Base-by-base conservation (phyloP, 2,113 vertebrate genomes). In the Scomber colias region DNA sequence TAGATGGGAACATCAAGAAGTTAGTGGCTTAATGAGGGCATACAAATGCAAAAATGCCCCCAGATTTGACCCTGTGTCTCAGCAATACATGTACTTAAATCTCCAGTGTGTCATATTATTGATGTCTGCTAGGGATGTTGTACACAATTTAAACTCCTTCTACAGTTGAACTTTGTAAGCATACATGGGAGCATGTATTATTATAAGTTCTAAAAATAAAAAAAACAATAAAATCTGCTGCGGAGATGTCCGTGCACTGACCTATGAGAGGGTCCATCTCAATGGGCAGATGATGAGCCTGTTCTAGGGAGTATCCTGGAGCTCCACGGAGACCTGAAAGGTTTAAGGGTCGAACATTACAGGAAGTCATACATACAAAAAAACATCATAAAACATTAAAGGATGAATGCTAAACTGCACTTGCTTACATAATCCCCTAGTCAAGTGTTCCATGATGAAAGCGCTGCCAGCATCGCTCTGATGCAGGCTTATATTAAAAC, bases 261-360 rank as follows among this genome's bases (percentile, higher is more conserved):
- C 95, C 95, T 85, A 96, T 96, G 71, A 96, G 94, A 71, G 95
- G 94, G 78, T 96, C 95, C 95, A 96, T 96, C 87, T 96, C 95
- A 24, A 96, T 96, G 70, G 95, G 95, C 5, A 96, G 94, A 82
- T 96, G 95, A 87, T 96, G 95, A 81, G 95, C 94, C 86, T 96
- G 95, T 73, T 96, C 95, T 14, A 96, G 82, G 53, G 95, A 96
- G 74, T 96, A 96, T 65, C 95, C 95, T 17, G 95, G 95, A 64
- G 95, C 95, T 80, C 95, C 95, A 63, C 95, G 93, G 31, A 96
- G 94, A 64, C 95, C 95, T 95, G 75, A n/a, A 44, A 27, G 27
- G 62, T 49, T 16, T 5, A n/a, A 27, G 1, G 19, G 21, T 67
- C 27, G 76, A 71, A 65, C 16, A 50, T 60, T 21, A 77, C 5